phyloP scores from a whole-genome alignment of 2,113 vertebrate species.

The Scalopus aquaticus region DNA sequence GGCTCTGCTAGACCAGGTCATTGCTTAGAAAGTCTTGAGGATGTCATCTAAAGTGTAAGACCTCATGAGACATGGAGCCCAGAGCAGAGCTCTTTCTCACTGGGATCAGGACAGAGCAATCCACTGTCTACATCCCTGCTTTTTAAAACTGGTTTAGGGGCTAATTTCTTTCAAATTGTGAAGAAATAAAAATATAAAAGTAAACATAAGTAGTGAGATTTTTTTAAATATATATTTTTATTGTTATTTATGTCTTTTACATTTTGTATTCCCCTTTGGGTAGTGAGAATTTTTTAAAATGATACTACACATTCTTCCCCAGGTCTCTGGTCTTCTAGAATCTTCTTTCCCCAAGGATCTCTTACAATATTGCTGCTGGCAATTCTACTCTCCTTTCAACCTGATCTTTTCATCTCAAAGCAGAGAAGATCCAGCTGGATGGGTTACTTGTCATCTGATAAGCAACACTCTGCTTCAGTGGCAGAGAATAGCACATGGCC shows the following conservation, averaged over 20 bases:
- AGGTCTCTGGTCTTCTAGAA: background rate
- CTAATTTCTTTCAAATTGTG: background rate
- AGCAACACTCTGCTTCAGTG: background rate
- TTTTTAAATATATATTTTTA: too few relatives aligned
- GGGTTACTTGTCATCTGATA: background rate
- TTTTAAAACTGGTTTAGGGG: background rate
- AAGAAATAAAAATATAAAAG: background rate
- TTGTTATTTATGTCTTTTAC: too few relatives aligned
- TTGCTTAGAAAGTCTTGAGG: too few relatives aligned
- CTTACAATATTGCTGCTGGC: too few relatives aligned
- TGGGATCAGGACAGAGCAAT: background rate
- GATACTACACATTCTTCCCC: too few relatives aligned
- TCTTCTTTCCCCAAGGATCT: background rate
- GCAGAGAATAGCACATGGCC: too few relatives aligned
- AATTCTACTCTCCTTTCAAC: background rate
- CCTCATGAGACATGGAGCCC: too few relatives aligned
- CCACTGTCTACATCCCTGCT: background rate
- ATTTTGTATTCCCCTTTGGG: too few relatives aligned
- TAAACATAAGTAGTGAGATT: background rate
- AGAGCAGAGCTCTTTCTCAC: background rate
- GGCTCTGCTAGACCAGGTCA: too few relatives aligned
- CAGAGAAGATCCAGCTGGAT: background rate
- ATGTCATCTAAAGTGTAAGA: background rate
- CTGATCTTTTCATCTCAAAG: background rate
- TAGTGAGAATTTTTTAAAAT: background rate